A percentile compares a stretch with the other conserved stretches of the same genome.
These are phyloP conservation scores for Meghimatium bilineatum DNA, from an alignment of 2,888 invertebrate species.

Conservation along the genomic window DNA sequence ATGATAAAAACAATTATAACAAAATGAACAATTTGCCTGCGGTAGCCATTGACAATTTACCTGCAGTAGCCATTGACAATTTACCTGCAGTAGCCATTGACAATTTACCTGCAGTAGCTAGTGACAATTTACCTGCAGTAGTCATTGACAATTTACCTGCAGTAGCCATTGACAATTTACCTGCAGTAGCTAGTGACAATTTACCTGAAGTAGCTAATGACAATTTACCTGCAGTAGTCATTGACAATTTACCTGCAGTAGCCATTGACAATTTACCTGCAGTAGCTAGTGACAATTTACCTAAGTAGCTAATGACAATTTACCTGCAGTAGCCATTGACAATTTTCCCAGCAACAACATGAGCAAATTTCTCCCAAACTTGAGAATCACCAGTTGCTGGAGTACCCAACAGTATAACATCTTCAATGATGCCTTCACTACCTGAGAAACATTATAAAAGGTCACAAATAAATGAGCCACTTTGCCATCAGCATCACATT, in stretches of 20 bases:
- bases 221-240: conserved; percentile 35
- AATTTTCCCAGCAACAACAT: conserved; percentile 82
- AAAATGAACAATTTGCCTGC: too few relatives aligned
- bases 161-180: too few relatives aligned
- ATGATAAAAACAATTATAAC: too few relatives aligned
- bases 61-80: too few relatives aligned
- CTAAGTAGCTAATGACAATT: neutral
- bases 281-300: conserved; percentile 15
- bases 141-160: too few relatives aligned
- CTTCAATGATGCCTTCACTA: conserved; percentile 82
- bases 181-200: too few relatives aligned
- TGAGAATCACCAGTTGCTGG: conserved; percentile 81
- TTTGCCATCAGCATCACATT: too few relatives aligned
- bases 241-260: too few relatives aligned
- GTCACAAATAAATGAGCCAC: neutral
- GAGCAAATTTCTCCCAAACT: conserved; percentile 80
- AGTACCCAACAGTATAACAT: conserved; percentile 83
- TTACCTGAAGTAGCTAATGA: neutral
- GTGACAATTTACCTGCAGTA: too few relatives aligned
- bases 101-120: too few relatives aligned
- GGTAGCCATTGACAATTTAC: too few relatives aligned
- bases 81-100: too few relatives aligned
- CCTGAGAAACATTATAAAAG: conserved; percentile 62
- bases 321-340: conserved; percentile 83
- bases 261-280: neutral